Conservation (phyloP, 2,888 invertebrate species). For the Lutraria lutraria region DNA sequence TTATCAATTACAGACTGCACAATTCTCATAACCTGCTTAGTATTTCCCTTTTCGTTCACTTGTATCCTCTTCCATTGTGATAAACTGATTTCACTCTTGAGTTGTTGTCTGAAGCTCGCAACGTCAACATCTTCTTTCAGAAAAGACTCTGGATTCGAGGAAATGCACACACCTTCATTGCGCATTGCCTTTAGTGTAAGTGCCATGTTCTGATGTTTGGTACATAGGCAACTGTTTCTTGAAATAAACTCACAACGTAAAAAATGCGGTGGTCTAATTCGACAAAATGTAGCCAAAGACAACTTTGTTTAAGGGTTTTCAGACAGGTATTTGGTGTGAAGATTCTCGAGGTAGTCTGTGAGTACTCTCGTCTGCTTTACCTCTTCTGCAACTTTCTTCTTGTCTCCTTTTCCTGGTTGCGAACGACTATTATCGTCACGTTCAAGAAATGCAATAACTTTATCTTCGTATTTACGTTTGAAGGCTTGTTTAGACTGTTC, state of each 20-base stretch:
- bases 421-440: slow-evolving; percentile 62
- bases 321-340: slow-evolving; percentile 51
- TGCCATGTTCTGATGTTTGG: slow-evolving; percentile 63
- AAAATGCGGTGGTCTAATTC: slow-evolving; percentile 57
- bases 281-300: slow-evolving; percentile 52
- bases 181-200: slow-evolving; percentile 33
- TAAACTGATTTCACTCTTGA: slow-evolving; percentile 36
- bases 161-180: not conserved
- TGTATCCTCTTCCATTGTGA: slow-evolving; percentile 43
- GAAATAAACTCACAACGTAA: slow-evolving; percentile 40
- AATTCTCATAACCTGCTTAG: slow-evolving; percentile 18
- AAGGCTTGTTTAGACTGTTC: no score
- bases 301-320: slow-evolving; percentile 45
- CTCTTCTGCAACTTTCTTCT: slow-evolving; percentile 27
- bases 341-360: slow-evolving; percentile 56
- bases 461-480: slow-evolving; percentile 10
- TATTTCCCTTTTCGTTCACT: slow-evolving; percentile 32
- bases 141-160: slow-evolving; percentile 6
- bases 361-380: slow-evolving; percentile 54
- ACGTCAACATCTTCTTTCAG: not conserved
- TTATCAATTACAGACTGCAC: slow-evolving; percentile 11
- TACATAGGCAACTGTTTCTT: slow-evolving; percentile 59
- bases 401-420: slow-evolving; percentile 62
- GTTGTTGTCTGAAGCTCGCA: no score
- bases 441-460: slow-evolving; percentile 50